Evolutionary conservation across 2,888 invertebrate species (phyloP), one percentile per base, ranked within the genome.

Genomic region (Sinotaia quadrata): DNA sequence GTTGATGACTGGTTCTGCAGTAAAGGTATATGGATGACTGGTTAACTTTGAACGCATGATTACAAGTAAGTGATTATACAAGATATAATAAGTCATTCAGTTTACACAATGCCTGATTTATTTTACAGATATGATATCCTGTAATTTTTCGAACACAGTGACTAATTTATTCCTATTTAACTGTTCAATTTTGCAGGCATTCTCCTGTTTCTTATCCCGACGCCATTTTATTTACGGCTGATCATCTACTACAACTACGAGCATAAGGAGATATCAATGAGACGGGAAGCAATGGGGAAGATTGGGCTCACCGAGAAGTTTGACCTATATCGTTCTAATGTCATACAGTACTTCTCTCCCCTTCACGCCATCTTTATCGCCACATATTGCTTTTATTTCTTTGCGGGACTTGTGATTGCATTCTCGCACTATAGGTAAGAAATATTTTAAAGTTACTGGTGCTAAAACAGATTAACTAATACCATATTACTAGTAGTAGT

Each of bases 171-270:
- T n/a, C n/a, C n/a, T n/a, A n/a, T n/a, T n/a, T n/a, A n/a, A n/a
- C n/a, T n/a, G n/a, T 27, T 10, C 36, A 15, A 57, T 61, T n/a
- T 41, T 33, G 10, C 56, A 65, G 70, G 78, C 4, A 60, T 87
- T 0, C 63, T 83, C 29, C 66, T 87, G 2, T 58, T 85, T 4
- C 33, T 85, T 4, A 67, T 86, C 2, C 87, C 87, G 0, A 56
- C 83, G 8, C 86, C 86, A 0, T 86, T 79, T 69, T 87, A 86
- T 72, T 52, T 83, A 15, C 74, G 87, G 4, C 72, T 85, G 7
- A 68, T 81, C 29, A 75, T 87, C 54, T 87, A 84, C 74, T 87
- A 85, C 69, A 73, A 70, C 27, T 87, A 79, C 63, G 87, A 87
- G 71, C 67, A 80, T 31, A 74, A 80, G 4, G 86, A 86, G 69